Base-by-base conservation (phyloP, 2,888 invertebrate species). In the Cecidostiba fungosa region DNA sequence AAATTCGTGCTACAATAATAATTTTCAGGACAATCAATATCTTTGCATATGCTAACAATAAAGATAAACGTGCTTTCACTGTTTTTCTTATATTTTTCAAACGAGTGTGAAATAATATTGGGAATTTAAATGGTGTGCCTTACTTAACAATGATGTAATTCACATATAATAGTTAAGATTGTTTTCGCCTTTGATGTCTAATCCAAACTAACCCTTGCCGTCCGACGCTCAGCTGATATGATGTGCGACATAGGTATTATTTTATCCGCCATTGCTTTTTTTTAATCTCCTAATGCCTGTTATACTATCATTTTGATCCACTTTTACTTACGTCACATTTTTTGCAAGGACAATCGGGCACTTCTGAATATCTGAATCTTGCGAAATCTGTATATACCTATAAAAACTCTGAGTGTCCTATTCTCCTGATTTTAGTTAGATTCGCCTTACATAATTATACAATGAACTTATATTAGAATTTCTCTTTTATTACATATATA, bases 201-300 rank as follows among this genome's bases (percentile, higher is more conserved):
- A 85, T 87, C 87, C 85, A 82, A 87, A 88, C 87, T 89, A 87
- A 87, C 86, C 87, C 88, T 86, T 70, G 86, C 87, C 86, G 87
- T 89, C 82, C 88, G 54, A 89, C 85, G 88, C 74, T 85, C 88
- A 88, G 89, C 89, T 88, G 88, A 89, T 88, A 89, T 88, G 88
- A 89, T 88, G 88, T 88, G 88, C 84, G 87, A 88, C 77, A 76
- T 87, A 88, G 88, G 88, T 88, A 88, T 87, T 85, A 84, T 86
- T 87, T 88, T 66, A 88, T 78, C 81, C 84, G 76, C 87, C 84
- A 80, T 81, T 86, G 85, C 86, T 85, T 85, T 85, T 81, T 69
- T 85, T 84, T 80, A 50, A 80, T 86, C 82, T 87, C 87, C 85
- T 85, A 77, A 73, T 82, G 85, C 85, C 81, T 87, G 83, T 78